phyloP scores from a whole-genome alignment of 2,113 vertebrate genomes.

The Nothocercus julius region DNA sequence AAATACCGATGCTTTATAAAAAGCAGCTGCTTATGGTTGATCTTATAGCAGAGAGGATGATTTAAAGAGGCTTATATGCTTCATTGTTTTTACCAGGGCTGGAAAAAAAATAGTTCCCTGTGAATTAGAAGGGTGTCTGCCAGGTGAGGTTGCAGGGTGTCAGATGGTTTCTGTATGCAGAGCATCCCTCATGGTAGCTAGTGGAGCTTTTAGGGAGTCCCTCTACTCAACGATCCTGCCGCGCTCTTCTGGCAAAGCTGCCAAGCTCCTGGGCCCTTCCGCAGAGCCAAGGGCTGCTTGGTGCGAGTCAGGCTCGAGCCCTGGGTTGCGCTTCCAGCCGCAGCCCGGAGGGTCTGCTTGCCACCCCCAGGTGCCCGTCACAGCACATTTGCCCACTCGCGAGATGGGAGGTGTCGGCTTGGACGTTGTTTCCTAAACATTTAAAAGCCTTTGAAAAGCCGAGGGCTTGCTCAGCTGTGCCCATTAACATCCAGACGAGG shows the following conservation, averaged over 20 bases:
- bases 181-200: too few species aligned
- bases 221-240: background rate
- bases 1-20: conserved; percentile 49
- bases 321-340: background rate
- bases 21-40: conserved; percentile 54
- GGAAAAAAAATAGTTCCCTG: background rate
- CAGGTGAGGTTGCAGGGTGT: background rate
- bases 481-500: conserved; percentile 22
- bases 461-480: conserved; percentile 19
- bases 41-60: conserved; percentile 52
- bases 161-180: background rate
- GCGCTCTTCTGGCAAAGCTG: background rate
- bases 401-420: background rate
- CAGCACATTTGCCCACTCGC: background rate
- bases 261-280: background rate
- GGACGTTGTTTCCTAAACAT: conserved; percentile 53
- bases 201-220: too few species aligned
- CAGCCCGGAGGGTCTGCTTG: background rate
- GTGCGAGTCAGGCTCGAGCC: background rate
- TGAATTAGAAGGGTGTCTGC: conserved; percentile 24
- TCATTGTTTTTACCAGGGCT: conserved; percentile 51
- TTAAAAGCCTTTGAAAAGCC: conserved; percentile 31
- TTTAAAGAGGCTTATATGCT: conserved; percentile 55
- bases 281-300: background rate
- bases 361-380: background rate